Conservation (phyloP, 1,140 invertebrate genomes). For the Sarcophaga bullata region DNA sequence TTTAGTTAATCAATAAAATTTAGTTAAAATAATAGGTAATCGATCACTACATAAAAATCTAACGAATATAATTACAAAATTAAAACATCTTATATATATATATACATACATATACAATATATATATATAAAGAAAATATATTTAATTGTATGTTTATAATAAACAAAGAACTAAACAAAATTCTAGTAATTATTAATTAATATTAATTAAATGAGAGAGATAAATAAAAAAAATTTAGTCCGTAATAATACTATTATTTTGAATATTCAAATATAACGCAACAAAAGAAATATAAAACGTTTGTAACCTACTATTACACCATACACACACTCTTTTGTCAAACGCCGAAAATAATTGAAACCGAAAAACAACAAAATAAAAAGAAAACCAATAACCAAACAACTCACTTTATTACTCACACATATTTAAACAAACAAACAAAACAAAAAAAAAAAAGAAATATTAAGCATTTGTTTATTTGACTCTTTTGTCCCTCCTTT, state of each 20-base stretch:
- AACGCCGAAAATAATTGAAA: not conserved
- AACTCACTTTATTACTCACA: not conserved
- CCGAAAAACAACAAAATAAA: not conserved
- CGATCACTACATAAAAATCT: not conserved
- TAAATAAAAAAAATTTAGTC: no score
- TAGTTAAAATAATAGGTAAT: no score
- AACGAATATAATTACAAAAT: not conserved
- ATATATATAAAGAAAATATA: not conserved
- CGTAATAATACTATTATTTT: not conserved
- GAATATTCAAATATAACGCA: not conserved
- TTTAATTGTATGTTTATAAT: constrained; percentile 24
- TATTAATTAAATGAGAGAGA: no score
- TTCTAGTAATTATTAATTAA: not conserved
- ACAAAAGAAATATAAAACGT: no score
- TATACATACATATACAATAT: not conserved
- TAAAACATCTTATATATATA: not conserved
- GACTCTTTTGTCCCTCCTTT: not conserved
- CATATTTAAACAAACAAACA: not conserved
- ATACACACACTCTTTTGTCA: no score
- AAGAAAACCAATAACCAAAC: not conserved
- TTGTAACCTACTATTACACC: no score
- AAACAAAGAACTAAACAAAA: no score
- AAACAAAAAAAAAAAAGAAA: no score
- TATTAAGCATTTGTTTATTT: not conserved
- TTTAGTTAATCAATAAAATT: not conserved